Conservation (phyloP, 2,888 invertebrate genomes). For the Orchestes rusci region DNA sequence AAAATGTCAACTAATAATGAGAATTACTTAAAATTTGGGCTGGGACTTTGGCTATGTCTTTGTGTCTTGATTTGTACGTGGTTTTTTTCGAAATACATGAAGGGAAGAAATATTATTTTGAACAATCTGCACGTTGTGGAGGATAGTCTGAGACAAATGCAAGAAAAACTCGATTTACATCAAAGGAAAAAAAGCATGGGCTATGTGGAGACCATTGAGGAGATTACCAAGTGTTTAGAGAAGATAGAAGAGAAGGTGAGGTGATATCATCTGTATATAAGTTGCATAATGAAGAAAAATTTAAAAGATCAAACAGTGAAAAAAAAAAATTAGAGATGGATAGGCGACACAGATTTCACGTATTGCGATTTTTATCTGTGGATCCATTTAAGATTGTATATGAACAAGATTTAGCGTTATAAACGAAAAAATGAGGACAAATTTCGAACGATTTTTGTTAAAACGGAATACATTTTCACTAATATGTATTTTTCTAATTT, state of each 20-base stretch:
- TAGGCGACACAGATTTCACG: too few species aligned
- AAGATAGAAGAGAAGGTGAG: neutral
- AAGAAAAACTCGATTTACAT: conserved; percentile 35
- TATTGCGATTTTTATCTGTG: too few species aligned
- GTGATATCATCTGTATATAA: too few species aligned
- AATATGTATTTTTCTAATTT: too few species aligned
- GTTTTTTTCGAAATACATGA: conserved; percentile 36
- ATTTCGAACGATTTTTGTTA: too few species aligned
- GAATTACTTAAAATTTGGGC: conserved; percentile 27
- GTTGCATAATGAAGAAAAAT: too few species aligned
- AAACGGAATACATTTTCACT: too few species aligned
- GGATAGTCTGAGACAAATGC: conserved; percentile 39
- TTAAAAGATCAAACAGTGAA: too few species aligned
- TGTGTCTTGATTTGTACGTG: conserved; percentile 36
- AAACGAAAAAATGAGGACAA: too few species aligned
- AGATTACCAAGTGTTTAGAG: conserved; percentile 24
- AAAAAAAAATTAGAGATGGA: conserved; percentile 9
- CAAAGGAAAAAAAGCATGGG: conserved; percentile 32
- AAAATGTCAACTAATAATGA: conserved; percentile 14
- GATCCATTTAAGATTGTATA: too few species aligned
- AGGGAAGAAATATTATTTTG: conserved; percentile 35
- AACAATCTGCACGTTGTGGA: conserved; percentile 39
- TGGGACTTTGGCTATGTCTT: conserved; percentile 34
- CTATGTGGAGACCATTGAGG: conserved; percentile 30
- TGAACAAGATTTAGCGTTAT: too few species aligned